Percentiles rank a stretch among this genome's conserved stretches.
phyloP scores from a whole-genome alignment of 2,113 vertebrate species.

The Melanotaenia duboulayi region DNA sequence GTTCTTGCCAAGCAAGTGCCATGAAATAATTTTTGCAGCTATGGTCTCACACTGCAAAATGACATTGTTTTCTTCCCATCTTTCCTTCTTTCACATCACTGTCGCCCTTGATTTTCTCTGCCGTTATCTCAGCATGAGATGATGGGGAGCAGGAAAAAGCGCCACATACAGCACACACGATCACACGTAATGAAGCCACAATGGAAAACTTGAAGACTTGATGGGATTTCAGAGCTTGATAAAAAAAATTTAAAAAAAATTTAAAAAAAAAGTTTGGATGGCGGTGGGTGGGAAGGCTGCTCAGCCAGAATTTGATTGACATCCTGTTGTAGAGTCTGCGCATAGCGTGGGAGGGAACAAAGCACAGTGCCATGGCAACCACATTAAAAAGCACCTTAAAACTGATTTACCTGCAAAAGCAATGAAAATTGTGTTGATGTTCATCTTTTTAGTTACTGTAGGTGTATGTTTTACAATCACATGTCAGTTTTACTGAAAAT shows the following conservation, averaged over 20 bases:
- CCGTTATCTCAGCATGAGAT: conserved; percentile 50
- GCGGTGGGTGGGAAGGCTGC: conserved; percentile 46
- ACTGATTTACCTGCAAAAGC: conserved; percentile 73
- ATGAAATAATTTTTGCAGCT: conserved; percentile 38
- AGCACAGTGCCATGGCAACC: conserved; percentile 82
- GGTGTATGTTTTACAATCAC: conserved; percentile 53
- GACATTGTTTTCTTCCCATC: conserved; percentile 14
- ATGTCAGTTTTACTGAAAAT: conserved; percentile 43
- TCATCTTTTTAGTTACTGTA: conserved; percentile 38
- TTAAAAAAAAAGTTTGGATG: conserved; percentile 55
- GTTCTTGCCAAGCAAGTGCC: conserved; percentile 21
- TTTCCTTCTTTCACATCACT: conserved; percentile 11
- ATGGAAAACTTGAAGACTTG: conserved; percentile 53
- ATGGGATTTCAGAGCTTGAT: conserved; percentile 48
- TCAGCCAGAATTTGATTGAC: conserved; percentile 58
- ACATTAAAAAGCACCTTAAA: conserved; percentile 82
- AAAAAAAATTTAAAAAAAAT: no score
- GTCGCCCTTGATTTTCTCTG: conserved; percentile 49
- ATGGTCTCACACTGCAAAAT: conserved; percentile 45
- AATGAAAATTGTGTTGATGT: conserved; percentile 66
- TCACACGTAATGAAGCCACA: conserved; percentile 33
- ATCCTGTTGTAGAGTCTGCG: conserved; percentile 41
- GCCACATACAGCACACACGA: neutral
- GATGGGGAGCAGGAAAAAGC: conserved; percentile 29
- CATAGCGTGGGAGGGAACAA: conserved; percentile 66